Base-by-base conservation (phyloP, 1,140 invertebrate species). In the Sycobia sp. region DNA sequence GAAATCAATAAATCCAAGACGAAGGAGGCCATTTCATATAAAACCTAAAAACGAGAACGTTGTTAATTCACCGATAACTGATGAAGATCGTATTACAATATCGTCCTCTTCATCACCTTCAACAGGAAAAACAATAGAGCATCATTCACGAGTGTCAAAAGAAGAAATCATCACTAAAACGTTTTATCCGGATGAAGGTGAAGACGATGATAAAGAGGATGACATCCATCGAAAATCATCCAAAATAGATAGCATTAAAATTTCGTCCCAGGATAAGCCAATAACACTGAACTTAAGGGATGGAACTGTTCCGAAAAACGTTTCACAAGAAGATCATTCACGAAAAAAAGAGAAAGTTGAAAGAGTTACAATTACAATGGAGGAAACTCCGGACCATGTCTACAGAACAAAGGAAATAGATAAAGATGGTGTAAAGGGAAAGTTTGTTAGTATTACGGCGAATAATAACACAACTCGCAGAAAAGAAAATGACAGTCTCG, bases 81-180 rank as follows among this genome's bases (percentile, higher is more conserved):
- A 16, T 32, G 11, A 50, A 2, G 54, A 18, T n/a, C 16, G 1
- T 7, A 34, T 23, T 0, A 65, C 49, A 44, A 65, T 39, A 14
- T 38, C 20, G 20, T 18, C 49, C 14, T 27, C 49, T 0, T 5
- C 36, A 0, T 44, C 67, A 5, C 69, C 55, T 4, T 67, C 72
- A 3, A 68, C 68, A 18, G 66, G 25, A 13, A 62, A 56, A 65
- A 71, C 66, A 5, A 16, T 72, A 13, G 73, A 65, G 8, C 63
- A 57, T 32, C 63, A 36, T 43, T 73, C 71, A 0, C 66, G 67
- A 27, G 62, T 75, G 4, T 69, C 72, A 0, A 75, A 74, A 27
- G 69, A 74, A 61, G 67, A 73, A 20, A 73, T 73, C 1, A 66
- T 75, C 20, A 75, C 69, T 0, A 73, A 72, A 39, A 75, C 67